Conservation (phyloP, 2,113 vertebrate genomes). For the Monopterus albus region DNA sequence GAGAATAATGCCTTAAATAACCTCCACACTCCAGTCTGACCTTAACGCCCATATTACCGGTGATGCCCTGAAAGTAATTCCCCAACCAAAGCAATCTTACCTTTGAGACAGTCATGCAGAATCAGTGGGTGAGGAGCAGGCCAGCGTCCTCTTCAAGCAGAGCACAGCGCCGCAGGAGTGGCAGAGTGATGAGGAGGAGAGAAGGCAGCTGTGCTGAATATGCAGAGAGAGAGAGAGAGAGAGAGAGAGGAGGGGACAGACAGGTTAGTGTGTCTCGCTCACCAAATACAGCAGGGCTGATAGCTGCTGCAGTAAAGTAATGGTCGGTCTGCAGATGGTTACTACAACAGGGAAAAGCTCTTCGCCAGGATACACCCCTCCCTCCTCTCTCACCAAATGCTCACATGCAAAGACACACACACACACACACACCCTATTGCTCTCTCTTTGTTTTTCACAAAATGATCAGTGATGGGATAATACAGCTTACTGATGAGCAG, state of each 20-base stretch:
- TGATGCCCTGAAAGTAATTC: slow-evolving; percentile 20
- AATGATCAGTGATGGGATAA: slow-evolving; percentile 70
- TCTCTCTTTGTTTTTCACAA: slow-evolving; percentile 37
- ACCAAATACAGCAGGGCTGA: slow-evolving; percentile 52
- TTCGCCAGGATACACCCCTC: slow-evolving; percentile 71
- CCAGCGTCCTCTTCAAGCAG: slow-evolving; percentile 76
- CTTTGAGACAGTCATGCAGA: slow-evolving; percentile 96
- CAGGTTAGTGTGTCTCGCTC: slow-evolving; percentile 75
- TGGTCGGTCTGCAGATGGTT: slow-evolving; percentile 68
- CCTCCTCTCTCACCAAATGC: slow-evolving; percentile 41
- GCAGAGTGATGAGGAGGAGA: slow-evolving; percentile 72
- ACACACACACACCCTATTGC: slow-evolving; percentile 28
- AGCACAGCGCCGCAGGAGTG: slow-evolving; percentile 74
- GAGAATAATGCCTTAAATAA: slow-evolving; percentile 3
- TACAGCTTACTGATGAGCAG: slow-evolving; percentile 71
- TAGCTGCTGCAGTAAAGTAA: slow-evolving; percentile 82
- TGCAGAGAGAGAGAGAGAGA: slow-evolving; percentile 52
- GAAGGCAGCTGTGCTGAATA: slow-evolving; percentile 70
- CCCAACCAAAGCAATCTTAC: slow-evolving; percentile 76
- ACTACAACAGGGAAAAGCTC: slow-evolving; percentile 78
- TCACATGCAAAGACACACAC: slow-evolving; percentile 27
- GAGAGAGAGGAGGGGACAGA: slow-evolving; percentile 72
- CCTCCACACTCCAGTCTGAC: not conserved
- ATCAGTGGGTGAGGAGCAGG: slow-evolving; percentile 78
- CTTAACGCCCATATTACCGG: not conserved